Evolutionary conservation across 2,113 vertebrate genomes (phyloP).

Genomic region (Zapus hudsonius): DNA sequence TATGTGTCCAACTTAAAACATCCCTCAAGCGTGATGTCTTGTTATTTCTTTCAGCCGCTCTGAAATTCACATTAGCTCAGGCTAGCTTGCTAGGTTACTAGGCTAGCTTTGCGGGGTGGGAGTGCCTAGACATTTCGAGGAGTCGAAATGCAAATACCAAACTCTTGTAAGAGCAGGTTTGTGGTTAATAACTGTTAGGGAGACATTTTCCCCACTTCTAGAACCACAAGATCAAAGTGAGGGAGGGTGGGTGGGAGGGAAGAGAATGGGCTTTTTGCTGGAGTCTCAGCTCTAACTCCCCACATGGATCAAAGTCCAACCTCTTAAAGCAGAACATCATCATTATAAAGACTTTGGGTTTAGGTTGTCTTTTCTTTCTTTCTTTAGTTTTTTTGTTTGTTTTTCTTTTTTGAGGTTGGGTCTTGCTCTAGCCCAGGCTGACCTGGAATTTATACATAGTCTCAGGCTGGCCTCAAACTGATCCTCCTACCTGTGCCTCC

Average conservation of each 20-base stretch:
- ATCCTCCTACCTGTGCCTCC: too few species aligned
- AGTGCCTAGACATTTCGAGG: not conserved
- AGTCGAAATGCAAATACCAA: not conserved
- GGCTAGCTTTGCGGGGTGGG: not conserved
- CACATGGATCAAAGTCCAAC: not conserved
- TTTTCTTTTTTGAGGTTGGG: too few species aligned
- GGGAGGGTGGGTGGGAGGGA: not conserved
- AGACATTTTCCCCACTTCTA: not conserved
- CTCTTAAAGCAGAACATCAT: not conserved
- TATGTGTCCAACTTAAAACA: not conserved
- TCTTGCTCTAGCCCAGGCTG: too few species aligned
- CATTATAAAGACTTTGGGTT: too few species aligned
- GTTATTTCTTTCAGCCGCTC: not conserved
- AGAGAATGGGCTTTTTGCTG: too few species aligned
- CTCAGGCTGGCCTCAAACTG: too few species aligned
- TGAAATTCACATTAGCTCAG: not conserved
- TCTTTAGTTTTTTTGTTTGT: too few species aligned
- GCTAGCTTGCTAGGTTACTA: not conserved
- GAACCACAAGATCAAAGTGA: not conserved
- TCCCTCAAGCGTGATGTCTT: not conserved
- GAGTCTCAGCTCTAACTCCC: too few species aligned
- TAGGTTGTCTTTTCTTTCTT: too few species aligned
- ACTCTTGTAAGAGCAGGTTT: too few species aligned
- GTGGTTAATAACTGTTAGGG: not conserved
- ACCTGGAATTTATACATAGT: too few species aligned